These are phyloP conservation scores for Poeciliopsis turneri DNA, from an alignment of 2,797 vertebrate species.

Conservation along the genomic window DNA sequence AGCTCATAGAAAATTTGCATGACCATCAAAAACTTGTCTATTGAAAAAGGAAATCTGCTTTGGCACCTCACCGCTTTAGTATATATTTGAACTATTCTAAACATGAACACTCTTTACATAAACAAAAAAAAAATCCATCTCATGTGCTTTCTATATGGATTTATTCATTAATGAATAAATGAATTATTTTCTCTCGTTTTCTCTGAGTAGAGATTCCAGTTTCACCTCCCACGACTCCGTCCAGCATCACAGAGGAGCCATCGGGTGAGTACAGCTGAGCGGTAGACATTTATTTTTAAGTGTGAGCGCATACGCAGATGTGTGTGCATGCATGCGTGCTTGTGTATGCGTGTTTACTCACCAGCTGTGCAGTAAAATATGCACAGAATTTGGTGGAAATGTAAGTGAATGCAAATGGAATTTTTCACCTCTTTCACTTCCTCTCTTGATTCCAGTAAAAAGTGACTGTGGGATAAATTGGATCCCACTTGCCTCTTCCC, in stretches of 20 bases:
- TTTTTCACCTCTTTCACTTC: conserved; percentile 27
- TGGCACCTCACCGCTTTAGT: neutral
- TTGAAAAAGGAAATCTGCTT: conserved; percentile 8
- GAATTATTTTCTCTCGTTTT: conserved; percentile 41
- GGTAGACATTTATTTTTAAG: neutral
- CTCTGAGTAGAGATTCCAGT: conserved; percentile 90
- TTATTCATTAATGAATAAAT: too few relatives aligned
- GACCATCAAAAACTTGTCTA: conserved; percentile 39
- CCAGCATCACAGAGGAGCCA: conserved; percentile 90
- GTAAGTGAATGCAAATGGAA: conserved; percentile 8
- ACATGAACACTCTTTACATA: neutral
- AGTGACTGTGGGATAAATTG: conserved; percentile 61
- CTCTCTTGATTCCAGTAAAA: conserved; percentile 31
- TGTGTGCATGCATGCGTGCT: neutral
- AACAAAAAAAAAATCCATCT: neutral
- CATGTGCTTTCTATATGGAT: neutral
- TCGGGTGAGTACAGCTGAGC: conserved; percentile 90
- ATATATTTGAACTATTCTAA: neutral
- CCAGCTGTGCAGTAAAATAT: conserved; percentile 1
- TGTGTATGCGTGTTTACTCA: neutral
- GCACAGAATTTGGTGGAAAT: conserved; percentile 13
- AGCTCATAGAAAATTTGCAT: neutral
- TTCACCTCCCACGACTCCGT: conserved; percentile 86
- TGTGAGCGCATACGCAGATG: neutral
- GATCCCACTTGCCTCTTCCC: conserved; percentile 63